Evolutionary conservation across 2,888 invertebrate genomes (phyloP).

Genomic region (Himalopsyche kuldschensis): DNA sequence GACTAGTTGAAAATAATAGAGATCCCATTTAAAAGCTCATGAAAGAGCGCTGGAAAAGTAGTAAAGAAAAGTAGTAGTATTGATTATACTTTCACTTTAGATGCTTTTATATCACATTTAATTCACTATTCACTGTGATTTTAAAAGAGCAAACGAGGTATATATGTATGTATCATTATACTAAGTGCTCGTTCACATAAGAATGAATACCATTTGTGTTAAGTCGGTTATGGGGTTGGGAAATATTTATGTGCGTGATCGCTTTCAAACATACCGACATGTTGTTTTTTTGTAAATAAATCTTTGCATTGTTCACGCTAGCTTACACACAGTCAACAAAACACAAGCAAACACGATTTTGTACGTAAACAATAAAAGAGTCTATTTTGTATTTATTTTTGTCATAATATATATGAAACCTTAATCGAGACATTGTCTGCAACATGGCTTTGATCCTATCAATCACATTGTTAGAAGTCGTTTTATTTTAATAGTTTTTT

Average conservation of each 20-base stretch:
- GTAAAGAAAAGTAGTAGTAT: too few relatives aligned
- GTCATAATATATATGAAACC: neutral
- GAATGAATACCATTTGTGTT: neutral
- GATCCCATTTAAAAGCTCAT: too few relatives aligned
- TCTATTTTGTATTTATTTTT: neutral
- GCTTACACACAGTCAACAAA: neutral
- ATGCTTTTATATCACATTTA: too few relatives aligned
- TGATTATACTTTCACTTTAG: too few relatives aligned
- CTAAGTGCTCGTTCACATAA: neutral
- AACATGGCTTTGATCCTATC: neutral
- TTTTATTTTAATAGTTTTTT: neutral
- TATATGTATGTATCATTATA: neutral
- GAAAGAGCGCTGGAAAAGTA: too few relatives aligned
- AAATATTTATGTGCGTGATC: neutral
- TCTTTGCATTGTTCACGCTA: neutral
- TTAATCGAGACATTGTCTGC: neutral
- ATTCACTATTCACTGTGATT: too few relatives aligned
- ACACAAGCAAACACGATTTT: neutral
- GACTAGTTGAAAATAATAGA: too few relatives aligned
- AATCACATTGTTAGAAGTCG: neutral
- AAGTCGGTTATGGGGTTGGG: neutral
- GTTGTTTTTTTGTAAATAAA: neutral
- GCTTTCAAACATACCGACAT: neutral
- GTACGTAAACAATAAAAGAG: neutral
- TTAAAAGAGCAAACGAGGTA: neutral